Evolutionary conservation across 2,797 vertebrate species (phyloP), one percentile per base, ranked within the genome.

Genomic region (Malacoctenus gilli): DNA sequence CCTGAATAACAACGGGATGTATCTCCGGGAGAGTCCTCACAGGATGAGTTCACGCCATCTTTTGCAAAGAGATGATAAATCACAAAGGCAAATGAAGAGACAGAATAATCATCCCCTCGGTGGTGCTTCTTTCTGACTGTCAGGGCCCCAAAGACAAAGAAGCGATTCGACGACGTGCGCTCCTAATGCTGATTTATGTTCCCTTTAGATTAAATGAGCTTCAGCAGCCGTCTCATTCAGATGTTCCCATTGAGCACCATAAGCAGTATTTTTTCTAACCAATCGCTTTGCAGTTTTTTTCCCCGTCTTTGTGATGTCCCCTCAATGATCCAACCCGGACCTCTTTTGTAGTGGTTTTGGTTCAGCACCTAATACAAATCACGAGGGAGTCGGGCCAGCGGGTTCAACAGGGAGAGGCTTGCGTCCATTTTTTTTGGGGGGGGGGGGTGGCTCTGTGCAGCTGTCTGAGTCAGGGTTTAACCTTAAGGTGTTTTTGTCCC

Each of bases 401-500:
- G 21, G 19, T 37, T 42, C 58, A 50, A 63, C 32, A 25, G 46
- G 28, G 22, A 62, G 31, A 56, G 36, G 44, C 49, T 59, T 58
- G 25, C 39, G 13, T 25, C 0, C 8, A 20, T 41, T 30, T 36
- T 59, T 48, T 32, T 5, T 0, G 10, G 22, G 12, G 19, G 63
- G 54, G 38, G 37, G 9, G 8, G 35, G 28, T 61, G 39, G n/a
- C n/a, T n/a, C n/a, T 28, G 25, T 28, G 5, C 25, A 28, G 51
- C 39, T 39, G 28, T 62, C 42, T 60, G 20, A 61, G 51, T 58
- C 67, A 44, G 40, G 59, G 28, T 72, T 64, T 75, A 73, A 79
- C 69, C 72, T 78, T 58, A 47, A 50, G 32, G 41, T 63, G 32
- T 52, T 75, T 69, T 78, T 76, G 21, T 79, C 46, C 30, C 49